A percentile compares a stretch with the other conserved stretches of the same genome.
These are phyloP conservation scores for Rhodinocichla rosea DNA, from an alignment of 2,113 vertebrate species.

Conservation along the genomic window DNA sequence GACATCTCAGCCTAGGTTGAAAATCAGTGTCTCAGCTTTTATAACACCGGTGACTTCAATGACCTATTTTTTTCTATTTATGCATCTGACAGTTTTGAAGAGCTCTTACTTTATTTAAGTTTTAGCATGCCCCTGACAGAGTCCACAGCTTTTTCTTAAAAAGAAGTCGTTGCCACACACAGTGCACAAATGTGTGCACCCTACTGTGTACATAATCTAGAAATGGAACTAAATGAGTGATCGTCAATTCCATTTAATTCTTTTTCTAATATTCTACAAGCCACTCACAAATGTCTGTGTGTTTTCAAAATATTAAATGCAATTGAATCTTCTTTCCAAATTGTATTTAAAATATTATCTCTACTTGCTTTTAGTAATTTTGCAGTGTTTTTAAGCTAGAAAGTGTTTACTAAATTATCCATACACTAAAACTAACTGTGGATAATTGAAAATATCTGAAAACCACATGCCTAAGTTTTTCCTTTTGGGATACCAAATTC, in stretches of 20 bases:
- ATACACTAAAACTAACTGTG: background rate
- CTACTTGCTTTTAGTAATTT: background rate
- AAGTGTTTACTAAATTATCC: background rate
- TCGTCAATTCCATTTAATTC: background rate
- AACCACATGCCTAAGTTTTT: background rate
- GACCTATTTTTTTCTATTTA: background rate
- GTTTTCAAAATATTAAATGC: background rate
- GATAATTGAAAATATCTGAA: background rate
- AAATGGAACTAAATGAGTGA: background rate
- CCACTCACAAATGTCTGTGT: background rate
- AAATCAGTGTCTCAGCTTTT: background rate
- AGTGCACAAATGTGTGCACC: background rate
- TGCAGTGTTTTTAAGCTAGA: background rate
- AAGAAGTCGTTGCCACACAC: background rate
- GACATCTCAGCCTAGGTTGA: background rate
- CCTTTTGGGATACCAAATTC: background rate
- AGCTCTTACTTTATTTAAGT: background rate
- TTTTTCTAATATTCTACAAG: background rate
- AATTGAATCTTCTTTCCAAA: background rate
- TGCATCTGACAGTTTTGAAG: background rate
- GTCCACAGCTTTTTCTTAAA: background rate
- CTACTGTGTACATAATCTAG: background rate
- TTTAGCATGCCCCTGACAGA: background rate
- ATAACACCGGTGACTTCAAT: background rate
- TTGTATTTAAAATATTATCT: background rate